Percentiles rank a stretch among this genome's conserved stretches.
Evolutionary conservation across 2,888 invertebrate species (phyloP).

Genomic region (Hirudinaria manillensis): DNA sequence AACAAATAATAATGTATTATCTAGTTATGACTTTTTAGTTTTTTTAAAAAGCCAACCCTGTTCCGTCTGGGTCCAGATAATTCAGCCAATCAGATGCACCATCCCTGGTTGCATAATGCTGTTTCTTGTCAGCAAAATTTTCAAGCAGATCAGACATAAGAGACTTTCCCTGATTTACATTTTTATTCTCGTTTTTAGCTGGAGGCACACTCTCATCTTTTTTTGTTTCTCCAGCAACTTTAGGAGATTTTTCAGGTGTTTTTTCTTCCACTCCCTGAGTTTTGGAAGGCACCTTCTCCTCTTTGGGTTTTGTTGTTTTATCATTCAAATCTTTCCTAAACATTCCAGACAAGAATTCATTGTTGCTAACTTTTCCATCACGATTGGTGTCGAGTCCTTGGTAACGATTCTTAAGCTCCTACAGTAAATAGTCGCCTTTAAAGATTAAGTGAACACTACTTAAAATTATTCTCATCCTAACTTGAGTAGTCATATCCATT

Average conservation of each 20-base stretch:
- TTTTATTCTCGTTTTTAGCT: background rate
- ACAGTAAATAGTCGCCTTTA: background rate
- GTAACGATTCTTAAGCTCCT: slow-evolving; percentile 18
- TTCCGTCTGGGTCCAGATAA: slow-evolving; percentile 20
- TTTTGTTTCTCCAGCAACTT: background rate
- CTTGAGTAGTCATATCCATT: slow-evolving; percentile 13
- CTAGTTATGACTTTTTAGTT: background rate
- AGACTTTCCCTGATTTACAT: background rate
- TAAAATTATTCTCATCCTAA: background rate
- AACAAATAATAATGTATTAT: background rate
- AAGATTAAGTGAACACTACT: background rate
- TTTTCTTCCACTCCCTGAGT: background rate
- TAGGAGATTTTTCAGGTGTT: slow-evolving; percentile 1
- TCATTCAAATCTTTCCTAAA: slow-evolving; percentile 17
- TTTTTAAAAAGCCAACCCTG: slow-evolving; percentile 8
- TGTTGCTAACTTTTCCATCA: slow-evolving; percentile 22
- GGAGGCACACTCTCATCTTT: background rate
- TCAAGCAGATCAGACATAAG: background rate
- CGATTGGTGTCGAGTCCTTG: slow-evolving; percentile 11
- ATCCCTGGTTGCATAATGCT: background rate
- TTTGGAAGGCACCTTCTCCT: background rate
- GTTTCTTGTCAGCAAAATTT: background rate
- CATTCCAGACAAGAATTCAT: slow-evolving; percentile 24
- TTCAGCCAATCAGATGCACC: slow-evolving; percentile 25
- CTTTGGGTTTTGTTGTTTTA: background rate